Evolutionary conservation across 2,113 vertebrate genomes (phyloP).

Genomic region (Clarias gariepinus): DNA sequence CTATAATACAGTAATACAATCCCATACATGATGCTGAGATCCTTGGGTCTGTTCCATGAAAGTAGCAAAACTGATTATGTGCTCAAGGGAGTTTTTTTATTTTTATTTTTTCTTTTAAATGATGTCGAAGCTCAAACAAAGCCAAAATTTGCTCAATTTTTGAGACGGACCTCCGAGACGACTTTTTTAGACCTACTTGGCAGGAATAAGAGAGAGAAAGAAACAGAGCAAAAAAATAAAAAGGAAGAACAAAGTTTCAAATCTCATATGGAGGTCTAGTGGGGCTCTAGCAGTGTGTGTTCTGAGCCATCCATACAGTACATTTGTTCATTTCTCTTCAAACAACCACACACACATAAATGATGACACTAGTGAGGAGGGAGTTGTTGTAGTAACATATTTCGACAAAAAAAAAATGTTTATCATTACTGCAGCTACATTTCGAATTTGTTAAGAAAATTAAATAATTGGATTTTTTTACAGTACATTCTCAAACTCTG

Average conservation of each 20-base stretch:
- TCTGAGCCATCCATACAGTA: neutral
- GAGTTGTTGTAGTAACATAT: no score
- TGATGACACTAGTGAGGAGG: neutral
- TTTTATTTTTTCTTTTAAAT: neutral
- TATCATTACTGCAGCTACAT: no score
- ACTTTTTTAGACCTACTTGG: neutral
- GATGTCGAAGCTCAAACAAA: neutral
- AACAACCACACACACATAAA: neutral
- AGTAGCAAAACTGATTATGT: neutral
- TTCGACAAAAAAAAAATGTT: no score
- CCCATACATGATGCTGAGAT: neutral
- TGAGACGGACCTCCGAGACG: slow-evolving; percentile 12
- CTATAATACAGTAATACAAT: neutral
- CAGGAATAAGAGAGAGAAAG: neutral
- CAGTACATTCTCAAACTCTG: neutral
- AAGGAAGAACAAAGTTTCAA: neutral
- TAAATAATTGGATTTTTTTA: neutral
- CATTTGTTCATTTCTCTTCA: neutral
- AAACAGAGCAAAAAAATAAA: no score
- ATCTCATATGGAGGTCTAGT: neutral
- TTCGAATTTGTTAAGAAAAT: no score
- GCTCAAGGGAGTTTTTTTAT: neutral
- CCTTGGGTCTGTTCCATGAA: neutral
- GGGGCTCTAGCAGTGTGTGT: neutral
- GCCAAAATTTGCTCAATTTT: slow-evolving; percentile 5